Evolutionary conservation across 92 coral and sea anemone genomes (phyloP), one percentile per base, ranked within the genome.

Genomic region (Bergia puertoricense): DNA sequence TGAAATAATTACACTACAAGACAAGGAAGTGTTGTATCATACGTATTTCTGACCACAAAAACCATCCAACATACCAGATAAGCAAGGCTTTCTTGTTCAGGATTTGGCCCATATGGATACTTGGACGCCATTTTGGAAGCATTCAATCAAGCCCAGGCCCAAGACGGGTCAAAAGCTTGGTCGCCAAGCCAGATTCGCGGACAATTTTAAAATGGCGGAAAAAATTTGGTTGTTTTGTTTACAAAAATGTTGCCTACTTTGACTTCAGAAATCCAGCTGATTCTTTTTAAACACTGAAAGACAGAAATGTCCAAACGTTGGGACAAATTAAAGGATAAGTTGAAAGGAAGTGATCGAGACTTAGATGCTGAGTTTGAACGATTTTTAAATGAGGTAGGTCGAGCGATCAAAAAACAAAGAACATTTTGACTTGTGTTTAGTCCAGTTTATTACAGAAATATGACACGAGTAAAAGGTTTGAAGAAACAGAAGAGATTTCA

Each of bases 351-450:
- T 56, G 81, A 95, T 44, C 81, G 91, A n/a, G 98, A 97, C 85
- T 93, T 97, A 83, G 99, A 97, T 77, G 99, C 97, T 23, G 99
- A 97, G 92, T 97, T 97, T 86, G 98, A 97, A 77, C 97, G 94
- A 86, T 97, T 97, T 82, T 85, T 97, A 50, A 97, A 97, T 79
- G 99, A 97, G 98, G 99, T 97, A 81, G 74, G 95, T 48, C 59
- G 14, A 1, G 59, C 11, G 59, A 54, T 54, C 59, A 54, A 54
- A 18, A 54, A 54, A 54, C 16, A 54, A 18, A 54, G 14, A 54
- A 54, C 16, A 11, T 54, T 54, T 54, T 30, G 30, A 30, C 30
- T 0, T 11, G 59, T 54, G 18, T 54, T 0, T 10, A 54, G 59
- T 2, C 51, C 16, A 11, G 59, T 54, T 46, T 54, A 11, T 54